A percentile compares a stretch with the other conserved stretches of the same genome.
Evolutionary conservation across 2,888 invertebrate species (phyloP).

Genomic region (Drosophila nr. perissopoda): DNA sequence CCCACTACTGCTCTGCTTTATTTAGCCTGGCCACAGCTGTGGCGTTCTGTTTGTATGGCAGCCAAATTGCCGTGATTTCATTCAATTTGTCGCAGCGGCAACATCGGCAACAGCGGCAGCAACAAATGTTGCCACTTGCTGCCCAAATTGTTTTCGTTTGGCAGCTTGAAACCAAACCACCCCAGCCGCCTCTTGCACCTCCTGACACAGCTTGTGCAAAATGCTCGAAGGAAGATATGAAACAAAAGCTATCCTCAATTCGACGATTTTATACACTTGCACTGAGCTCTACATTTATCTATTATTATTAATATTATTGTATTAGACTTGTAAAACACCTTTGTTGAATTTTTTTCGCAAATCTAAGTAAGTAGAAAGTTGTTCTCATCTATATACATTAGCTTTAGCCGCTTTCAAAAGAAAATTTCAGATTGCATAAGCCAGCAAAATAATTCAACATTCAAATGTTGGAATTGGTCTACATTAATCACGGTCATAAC

Average conservation of each 20-base stretch:
- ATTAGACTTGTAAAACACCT: background rate
- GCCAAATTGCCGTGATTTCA: constrained; percentile 83
- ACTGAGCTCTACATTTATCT: background rate
- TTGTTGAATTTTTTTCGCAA: background rate
- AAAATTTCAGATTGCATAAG: too few species aligned
- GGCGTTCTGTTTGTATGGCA: constrained; percentile 59
- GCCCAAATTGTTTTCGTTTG: constrained; percentile 81
- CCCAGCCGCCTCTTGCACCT: constrained; percentile 4
- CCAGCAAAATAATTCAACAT: background rate
- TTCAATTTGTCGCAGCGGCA: constrained; percentile 79
- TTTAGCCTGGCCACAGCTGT: constrained; percentile 70
- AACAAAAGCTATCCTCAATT: background rate
- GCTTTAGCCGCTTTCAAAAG: background rate
- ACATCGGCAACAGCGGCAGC: constrained; percentile 69
- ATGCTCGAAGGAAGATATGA: constrained; percentile 67
- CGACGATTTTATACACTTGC: background rate
- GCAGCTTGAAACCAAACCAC: constrained; percentile 38
- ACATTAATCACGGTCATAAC: rapidly evolving
- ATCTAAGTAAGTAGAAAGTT: background rate
- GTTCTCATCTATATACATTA: background rate
- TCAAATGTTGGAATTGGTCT: background rate
- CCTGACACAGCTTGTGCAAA: constrained; percentile 57
- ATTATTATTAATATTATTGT: background rate
- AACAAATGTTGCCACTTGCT: constrained; percentile 82
- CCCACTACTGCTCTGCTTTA: constrained; percentile 39